Base-by-base conservation (phyloP, 30 jellyfish, hydroid and myxozoan species). In the Cassiopea xamachana region DNA sequence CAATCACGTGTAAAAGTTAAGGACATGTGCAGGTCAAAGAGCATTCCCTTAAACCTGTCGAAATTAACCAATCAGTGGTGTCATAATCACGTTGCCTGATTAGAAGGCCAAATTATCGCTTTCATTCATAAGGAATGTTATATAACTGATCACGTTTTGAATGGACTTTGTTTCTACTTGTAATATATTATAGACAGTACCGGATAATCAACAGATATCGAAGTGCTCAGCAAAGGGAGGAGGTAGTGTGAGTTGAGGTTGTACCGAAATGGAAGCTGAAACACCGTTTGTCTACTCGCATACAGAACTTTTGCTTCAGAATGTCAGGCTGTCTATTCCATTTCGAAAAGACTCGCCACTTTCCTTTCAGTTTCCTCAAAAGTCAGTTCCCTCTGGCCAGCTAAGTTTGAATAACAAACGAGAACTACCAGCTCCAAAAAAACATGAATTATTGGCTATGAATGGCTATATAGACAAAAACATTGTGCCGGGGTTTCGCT, bases 401-500 rank as follows among this genome's bases (percentile, higher is more conserved):
- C 4, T 71, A 17, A 64, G 15, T 14, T n/a, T 71, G 5, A n/a
- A 71, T 14, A 39, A 71, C 58, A 7, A 43, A 19, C 47, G 27
- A 43, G 55, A 19, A 16, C 80, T 9, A 18, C 58, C 39, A 1
- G 39, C 70, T 14, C 45, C 44, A 2, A 49, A 81, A 73, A 79
- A 83, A 12, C 94, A 86, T 46, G 97, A 93, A 75, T 75, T 86
- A 1, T 83, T 80, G 43, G 98, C 87, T 1, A 50, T 19, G 13
- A 94, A 92, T 2, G 47, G 69, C 7, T 48, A 1, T 72, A 83
- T 93, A 13, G 91, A 93, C 94, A 60, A 69, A 3, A 72, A 84
- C 49, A 84, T 93, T 44, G 62, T 75, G 49, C 97, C 97, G 17
- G 98, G 98, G 64, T 93, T 88, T 73, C 86, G 88, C 48, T 93